A percentile compares a stretch with the other conserved stretches of the same genome.
Evolutionary conservation across 2,888 invertebrate species (phyloP).

Genomic region (Macrosoma leucophasiata): DNA sequence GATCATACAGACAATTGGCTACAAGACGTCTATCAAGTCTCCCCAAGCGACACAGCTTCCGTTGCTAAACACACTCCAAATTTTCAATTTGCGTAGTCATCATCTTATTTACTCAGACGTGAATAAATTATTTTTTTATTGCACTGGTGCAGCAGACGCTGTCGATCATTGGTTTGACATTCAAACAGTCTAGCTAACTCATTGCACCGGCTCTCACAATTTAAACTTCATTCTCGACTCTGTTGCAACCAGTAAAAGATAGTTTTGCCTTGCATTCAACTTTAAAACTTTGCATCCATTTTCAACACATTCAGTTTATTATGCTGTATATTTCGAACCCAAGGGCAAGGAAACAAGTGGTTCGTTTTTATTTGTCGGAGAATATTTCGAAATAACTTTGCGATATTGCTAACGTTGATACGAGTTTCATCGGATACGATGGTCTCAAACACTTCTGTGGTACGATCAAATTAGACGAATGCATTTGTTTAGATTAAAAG

Average conservation of each 20-base stretch:
- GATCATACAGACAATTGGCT: conserved; percentile 29
- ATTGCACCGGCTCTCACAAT: conserved; percentile 46
- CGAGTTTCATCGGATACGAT: too few relatives aligned
- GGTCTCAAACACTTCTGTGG: conserved; percentile 28
- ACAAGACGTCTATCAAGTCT: conserved; percentile 22
- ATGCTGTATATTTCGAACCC: conserved; percentile 58
- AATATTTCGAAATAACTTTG: conserved; percentile 42
- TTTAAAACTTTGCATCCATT: conserved; percentile 46
- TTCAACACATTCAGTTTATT: conserved; percentile 45
- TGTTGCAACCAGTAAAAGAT: conserved; percentile 18
- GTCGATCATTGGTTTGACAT: conserved; percentile 75
- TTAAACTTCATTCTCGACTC: conserved; percentile 32
- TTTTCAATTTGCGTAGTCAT: conserved; percentile 46
- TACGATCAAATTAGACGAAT: conserved; percentile 31
- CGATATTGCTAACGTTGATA: conserved; percentile 29
- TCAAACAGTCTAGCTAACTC: conserved; percentile 70
- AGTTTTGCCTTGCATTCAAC: conserved; percentile 29
- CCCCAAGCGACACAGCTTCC: conserved; percentile 29
- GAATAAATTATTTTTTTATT: conserved; percentile 74
- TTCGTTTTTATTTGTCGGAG: conserved; percentile 51
- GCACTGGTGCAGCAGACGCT: conserved; percentile 56
- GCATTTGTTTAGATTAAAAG: conserved; percentile 39
- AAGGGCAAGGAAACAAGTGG: conserved; percentile 65
- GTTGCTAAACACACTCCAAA: conserved; percentile 34
- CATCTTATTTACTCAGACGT: conserved; percentile 65